Percentiles rank a stretch among this genome's conserved stretches.
Evolutionary conservation across 92 coral and sea anemone species (phyloP).

Genomic region (Scolanthus callimorphus): DNA sequence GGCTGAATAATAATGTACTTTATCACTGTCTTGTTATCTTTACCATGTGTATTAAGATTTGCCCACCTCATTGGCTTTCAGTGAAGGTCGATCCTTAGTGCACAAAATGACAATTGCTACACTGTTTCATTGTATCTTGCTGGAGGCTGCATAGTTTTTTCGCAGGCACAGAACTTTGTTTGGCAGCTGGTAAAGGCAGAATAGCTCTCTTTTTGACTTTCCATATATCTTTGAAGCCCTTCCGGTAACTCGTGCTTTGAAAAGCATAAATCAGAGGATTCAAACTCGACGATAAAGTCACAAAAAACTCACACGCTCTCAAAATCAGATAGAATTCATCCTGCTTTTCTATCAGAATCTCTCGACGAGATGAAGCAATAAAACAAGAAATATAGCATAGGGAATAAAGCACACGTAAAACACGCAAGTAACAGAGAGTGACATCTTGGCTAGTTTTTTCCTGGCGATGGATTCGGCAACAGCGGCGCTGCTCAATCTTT

Average conservation of each 20-base stretch:
- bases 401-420: conserved; percentile 55
- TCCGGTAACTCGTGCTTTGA: conserved; percentile 46
- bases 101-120: too few relatives aligned
- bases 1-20: too few relatives aligned
- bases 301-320: conserved; percentile 34
- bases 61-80: too few relatives aligned
- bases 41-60: too few relatives aligned
- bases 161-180: too few relatives aligned
- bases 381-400: conserved; percentile 29
- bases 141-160: too few relatives aligned
- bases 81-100: too few relatives aligned
- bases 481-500: not conserved
- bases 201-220: not conserved
- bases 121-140: too few relatives aligned
- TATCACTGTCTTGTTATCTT: too few relatives aligned
- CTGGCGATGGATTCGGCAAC: conserved; percentile 17
- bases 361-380: conserved; percentile 18
- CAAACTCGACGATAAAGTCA: conserved; percentile 25
- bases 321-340: conserved; percentile 16
- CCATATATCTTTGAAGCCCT: conserved; percentile 29
- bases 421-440: conserved; percentile 34
- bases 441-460: conserved; percentile 49
- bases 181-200: too few relatives aligned
- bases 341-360: conserved; percentile 12
- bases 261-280: conserved; percentile 50